Evolutionary conservation across 2,113 vertebrate species (phyloP).

Genomic region (Bostrychus sinensis): DNA sequence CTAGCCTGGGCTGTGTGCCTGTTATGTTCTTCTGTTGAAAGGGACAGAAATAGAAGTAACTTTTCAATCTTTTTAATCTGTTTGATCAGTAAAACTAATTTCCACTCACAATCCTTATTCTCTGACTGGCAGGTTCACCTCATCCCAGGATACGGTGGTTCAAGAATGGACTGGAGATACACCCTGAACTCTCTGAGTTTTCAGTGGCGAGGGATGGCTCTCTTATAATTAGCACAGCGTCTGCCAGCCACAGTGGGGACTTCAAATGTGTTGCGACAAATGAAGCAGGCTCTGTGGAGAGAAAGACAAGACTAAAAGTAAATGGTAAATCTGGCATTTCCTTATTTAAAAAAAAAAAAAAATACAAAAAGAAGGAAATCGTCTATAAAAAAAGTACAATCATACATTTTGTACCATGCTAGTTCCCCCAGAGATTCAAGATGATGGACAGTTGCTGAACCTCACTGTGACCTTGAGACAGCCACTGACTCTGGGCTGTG

Average conservation of each 20-base stretch:
- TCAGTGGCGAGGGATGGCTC: slow-evolving; percentile 77
- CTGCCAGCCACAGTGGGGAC: slow-evolving; percentile 82
- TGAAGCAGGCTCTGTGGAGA: slow-evolving; percentile 83
- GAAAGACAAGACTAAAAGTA: slow-evolving; percentile 83
- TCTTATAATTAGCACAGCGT: slow-evolving; percentile 79
- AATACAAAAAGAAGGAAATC: no score
- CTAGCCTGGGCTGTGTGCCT: slow-evolving; percentile 41
- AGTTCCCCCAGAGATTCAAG: slow-evolving; percentile 86
- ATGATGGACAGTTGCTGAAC: slow-evolving; percentile 74
- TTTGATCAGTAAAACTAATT: slow-evolving; percentile 41
- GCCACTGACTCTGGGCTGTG: slow-evolving; percentile 84
- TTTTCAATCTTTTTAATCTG: slow-evolving; percentile 37
- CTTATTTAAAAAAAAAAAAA: not conserved
- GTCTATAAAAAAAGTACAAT: not conserved
- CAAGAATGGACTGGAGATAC: slow-evolving; percentile 82
- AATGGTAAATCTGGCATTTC: slow-evolving; percentile 73
- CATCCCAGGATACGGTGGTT: slow-evolving; percentile 83
- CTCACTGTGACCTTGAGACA: slow-evolving; percentile 83
- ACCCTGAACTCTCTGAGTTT: slow-evolving; percentile 69
- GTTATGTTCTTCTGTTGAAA: slow-evolving; percentile 36
- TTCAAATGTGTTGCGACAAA: slow-evolving; percentile 87
- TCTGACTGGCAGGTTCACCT: slow-evolving; percentile 79
- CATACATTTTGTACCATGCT: slow-evolving; percentile 14
- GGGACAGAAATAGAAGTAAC: slow-evolving; percentile 36
- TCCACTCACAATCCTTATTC: slow-evolving; percentile 6